Percentiles rank a stretch among this genome's conserved stretches.
phyloP scores from a whole-genome alignment of 2,888 invertebrate genomes.

The Neoaliturus tenellus region DNA sequence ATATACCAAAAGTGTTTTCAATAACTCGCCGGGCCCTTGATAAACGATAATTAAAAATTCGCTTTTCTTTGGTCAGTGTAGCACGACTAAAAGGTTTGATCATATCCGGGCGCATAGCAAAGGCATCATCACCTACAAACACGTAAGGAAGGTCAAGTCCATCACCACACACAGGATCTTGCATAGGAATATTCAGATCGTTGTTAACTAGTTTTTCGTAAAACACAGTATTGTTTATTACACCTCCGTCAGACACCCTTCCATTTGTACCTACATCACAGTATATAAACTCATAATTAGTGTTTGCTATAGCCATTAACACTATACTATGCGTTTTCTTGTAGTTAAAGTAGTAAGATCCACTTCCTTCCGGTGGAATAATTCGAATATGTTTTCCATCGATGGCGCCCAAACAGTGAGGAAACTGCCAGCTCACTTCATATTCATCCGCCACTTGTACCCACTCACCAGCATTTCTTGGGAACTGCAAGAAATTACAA shows the following conservation, averaged over 20 bases:
- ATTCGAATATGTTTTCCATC: neutral
- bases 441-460: too few relatives aligned
- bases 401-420: neutral
- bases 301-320: neutral
- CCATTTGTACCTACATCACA: slow-evolving; percentile 9
- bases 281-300: neutral
- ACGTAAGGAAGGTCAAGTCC: neutral
- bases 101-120: neutral
- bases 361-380: neutral
- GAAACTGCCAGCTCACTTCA: too few relatives aligned
- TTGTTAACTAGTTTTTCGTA: neutral
- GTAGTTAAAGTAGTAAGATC: slow-evolving; percentile 2
- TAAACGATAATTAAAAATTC: neutral
- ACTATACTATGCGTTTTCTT: neutral
- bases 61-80: neutral
- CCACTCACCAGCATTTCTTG: too few relatives aligned
- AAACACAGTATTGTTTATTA: neutral
- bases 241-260: slow-evolving; percentile 2
- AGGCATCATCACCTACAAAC: slow-evolving; percentile 20
- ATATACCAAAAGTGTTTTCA: slow-evolving; percentile 3
- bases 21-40: neutral
- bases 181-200: neutral
- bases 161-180: neutral
- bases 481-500: too few relatives aligned
- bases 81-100: neutral